Percentiles rank a stretch among this genome's conserved stretches.
These are phyloP conservation scores for Caradrina clavipalpis DNA, from an alignment of 2,888 invertebrate species.

Conservation along the genomic window DNA sequence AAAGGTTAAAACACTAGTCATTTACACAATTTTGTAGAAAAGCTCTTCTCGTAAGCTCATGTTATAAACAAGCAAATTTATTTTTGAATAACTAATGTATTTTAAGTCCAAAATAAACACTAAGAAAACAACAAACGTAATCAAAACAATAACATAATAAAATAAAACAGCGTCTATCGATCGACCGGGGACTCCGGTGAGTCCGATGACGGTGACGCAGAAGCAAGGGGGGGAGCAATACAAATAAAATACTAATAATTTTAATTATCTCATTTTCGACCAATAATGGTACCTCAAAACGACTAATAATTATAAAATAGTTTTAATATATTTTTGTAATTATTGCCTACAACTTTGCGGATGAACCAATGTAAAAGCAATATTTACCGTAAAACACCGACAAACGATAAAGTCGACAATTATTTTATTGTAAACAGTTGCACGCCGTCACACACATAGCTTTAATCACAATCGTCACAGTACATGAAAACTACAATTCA, in stretches of 20 bases:
- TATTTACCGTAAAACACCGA: conserved; percentile 58
- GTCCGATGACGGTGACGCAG: conserved; percentile 9
- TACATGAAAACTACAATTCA: conserved; percentile 25
- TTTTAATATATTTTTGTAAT: not conserved
- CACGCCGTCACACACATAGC: conserved; percentile 35
- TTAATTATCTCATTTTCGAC: not conserved
- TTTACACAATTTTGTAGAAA: conserved; percentile 8
- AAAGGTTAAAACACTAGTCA: conserved; percentile 18
- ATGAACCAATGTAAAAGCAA: conserved; percentile 8
- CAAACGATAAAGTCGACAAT: conserved; percentile 37
- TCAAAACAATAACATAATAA: conserved; percentile 40
- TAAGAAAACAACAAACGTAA: not conserved
- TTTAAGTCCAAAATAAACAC: conserved; percentile 7
- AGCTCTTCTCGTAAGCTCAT: not conserved
- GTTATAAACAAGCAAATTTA: not conserved
- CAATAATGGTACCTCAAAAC: not conserved
- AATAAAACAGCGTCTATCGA: conserved; percentile 12
- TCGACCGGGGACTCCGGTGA: too few relatives aligned
- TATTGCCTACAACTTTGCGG: too few relatives aligned
- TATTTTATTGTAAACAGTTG: conserved; percentile 12
- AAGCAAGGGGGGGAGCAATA: not conserved
- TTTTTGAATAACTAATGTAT: not conserved
- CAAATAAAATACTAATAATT: conserved; percentile 3
- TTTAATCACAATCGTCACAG: conserved; percentile 39
- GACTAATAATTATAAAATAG: not conserved